phyloP scores from a whole-genome alignment of 2,888 invertebrate genomes.

The Limnephilus rhombicus region DNA sequence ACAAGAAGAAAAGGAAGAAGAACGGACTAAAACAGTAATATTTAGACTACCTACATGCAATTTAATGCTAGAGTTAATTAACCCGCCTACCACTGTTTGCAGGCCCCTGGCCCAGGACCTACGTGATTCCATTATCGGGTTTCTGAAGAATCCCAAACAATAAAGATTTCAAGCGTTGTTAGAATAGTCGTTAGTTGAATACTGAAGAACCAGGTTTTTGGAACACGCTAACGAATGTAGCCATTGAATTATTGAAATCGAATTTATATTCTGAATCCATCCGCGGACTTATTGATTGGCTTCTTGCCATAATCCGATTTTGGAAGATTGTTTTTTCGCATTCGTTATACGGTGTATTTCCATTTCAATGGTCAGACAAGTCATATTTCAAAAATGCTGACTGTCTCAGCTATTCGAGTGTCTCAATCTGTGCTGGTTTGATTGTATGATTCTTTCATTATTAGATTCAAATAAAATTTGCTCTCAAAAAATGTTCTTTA shows the following conservation, averaged over 20 bases:
- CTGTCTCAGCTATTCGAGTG: neutral
- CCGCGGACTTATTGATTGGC: neutral
- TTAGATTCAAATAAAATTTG: neutral
- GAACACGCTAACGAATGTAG: neutral
- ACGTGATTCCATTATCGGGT: constrained; percentile 1
- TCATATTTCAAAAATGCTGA: neutral
- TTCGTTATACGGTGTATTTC: neutral
- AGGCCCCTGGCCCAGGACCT: neutral
- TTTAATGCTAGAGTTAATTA: neutral
- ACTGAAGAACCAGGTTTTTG: neutral
- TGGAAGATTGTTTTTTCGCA: neutral
- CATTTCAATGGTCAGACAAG: neutral
- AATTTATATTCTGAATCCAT: neutral
- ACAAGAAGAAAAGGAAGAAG: too few relatives aligned
- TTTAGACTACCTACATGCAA: neutral
- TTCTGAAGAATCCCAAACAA: neutral
- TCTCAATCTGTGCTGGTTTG: neutral
- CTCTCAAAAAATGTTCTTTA: neutral
- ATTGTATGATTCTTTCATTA: neutral
- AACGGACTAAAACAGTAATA: neutral
- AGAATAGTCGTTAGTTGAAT: neutral
- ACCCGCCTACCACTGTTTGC: neutral
- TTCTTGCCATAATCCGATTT: neutral
- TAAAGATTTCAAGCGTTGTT: constrained; percentile 1
- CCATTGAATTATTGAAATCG: neutral